phyloP scores from a whole-genome alignment of 2,113 vertebrate genomes.

The Amphiprion ocellaris region DNA sequence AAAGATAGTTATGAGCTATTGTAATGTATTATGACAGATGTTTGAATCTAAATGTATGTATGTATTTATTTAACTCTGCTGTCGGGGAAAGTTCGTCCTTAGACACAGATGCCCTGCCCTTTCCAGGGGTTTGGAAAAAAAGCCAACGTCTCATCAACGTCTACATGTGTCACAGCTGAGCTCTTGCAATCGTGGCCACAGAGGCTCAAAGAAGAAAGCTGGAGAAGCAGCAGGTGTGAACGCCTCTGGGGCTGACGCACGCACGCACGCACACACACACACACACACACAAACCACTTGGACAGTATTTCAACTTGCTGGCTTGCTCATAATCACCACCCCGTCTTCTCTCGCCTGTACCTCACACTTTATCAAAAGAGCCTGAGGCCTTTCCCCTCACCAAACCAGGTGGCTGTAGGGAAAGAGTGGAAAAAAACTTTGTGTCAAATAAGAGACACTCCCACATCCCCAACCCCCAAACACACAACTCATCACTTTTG shows the following conservation, averaged over 20 bases:
- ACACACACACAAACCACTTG: slow-evolving; percentile 32
- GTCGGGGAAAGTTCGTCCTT: background rate
- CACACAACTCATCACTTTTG: slow-evolving; percentile 77
- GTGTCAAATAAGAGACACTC: slow-evolving; percentile 52
- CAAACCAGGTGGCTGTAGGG: slow-evolving; percentile 72
- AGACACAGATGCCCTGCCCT: background rate
- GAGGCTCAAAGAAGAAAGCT: slow-evolving; percentile 47
- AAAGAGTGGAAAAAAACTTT: slow-evolving; percentile 48
- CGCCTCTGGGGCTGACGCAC: slow-evolving; percentile 30
- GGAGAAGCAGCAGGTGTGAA: slow-evolving; percentile 74
- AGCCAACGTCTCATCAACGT: slow-evolving; percentile 66
- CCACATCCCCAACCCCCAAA: slow-evolving; percentile 9
- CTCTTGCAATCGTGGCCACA: slow-evolving; percentile 58
- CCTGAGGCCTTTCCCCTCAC: slow-evolving; percentile 41
- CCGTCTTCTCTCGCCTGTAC: slow-evolving; percentile 62
- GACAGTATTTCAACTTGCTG: slow-evolving; percentile 60
- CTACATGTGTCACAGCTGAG: slow-evolving; percentile 64
- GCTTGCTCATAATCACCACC: slow-evolving; percentile 50
- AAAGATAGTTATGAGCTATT: background rate
- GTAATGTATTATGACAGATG: background rate
- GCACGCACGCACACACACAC: slow-evolving; percentile 6
- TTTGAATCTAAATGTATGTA: slow-evolving; percentile 1
- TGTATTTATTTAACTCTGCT: background rate
- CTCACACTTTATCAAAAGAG: slow-evolving; percentile 66
- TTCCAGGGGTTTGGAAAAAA: slow-evolving; percentile 56